Base-by-base conservation (phyloP, 2,113 vertebrate species). In the Speoplatyrhinus poulsoni region DNA sequence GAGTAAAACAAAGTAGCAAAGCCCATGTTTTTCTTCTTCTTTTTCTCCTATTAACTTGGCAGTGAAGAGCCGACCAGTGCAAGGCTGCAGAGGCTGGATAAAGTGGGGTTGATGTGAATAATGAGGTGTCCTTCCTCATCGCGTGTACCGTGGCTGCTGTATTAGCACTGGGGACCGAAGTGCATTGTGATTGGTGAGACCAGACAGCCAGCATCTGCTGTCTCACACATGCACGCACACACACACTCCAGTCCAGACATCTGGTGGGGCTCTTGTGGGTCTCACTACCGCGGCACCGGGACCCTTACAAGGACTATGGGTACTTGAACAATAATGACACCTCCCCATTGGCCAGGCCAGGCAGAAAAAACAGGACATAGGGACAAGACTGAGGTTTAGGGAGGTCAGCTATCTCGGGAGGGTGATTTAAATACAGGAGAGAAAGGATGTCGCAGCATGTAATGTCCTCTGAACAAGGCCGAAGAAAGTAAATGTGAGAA, bases 311-410 rank as follows among this genome's bases (percentile, higher is more conserved):
- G 82, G 85, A 87, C 84, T 86, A 84, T 83, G 75, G 73, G 86
- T 86, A 87, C 82, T 86, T 89, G 68, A 84, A 81, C 60, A 71
- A 83, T 91, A 89, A 91, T 88, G 87, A 88, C 82, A 85, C 15
- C 53, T 91, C 88, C 89, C 89, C 46, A 65, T 77, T 82, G 88
- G 82, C 77, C 76, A 70, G 79, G 70, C 75, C 62, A 46, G 82
- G 82, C 67, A 69, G 71, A 75, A 73, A 70, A 83, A 78, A 81
- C 85, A 86, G 77, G 81, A 86, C 85, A 82, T 75, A 60, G 80
- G 75, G 84, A 86, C 84, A 83, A 80, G 76, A 72, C 66, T 73
- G 64, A 62, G 79, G 63, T 72, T 80, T 69, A 15, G 36, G 63
- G 72, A 84, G 82, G 88, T 86, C 85, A 49, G 54, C 67, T 74